Percentiles rank a stretch among this genome's conserved stretches.
phyloP scores from a whole-genome alignment of 2,888 invertebrate species.

The Tipula confusa region DNA sequence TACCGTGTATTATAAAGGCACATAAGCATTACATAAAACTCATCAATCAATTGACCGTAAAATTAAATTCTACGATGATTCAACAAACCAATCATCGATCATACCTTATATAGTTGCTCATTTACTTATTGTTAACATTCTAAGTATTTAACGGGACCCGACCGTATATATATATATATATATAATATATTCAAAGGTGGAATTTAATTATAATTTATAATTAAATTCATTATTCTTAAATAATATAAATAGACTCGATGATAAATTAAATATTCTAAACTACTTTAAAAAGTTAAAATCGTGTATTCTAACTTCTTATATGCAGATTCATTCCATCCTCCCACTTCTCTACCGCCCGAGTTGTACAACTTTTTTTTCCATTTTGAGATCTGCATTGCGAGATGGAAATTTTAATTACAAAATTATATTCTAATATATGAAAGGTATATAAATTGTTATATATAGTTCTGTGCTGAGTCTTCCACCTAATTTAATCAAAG shows the following conservation, averaged over 20 bases:
- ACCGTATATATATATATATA: no score
- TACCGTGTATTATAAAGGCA: neutral
- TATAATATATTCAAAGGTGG: neutral
- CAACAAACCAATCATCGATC: neutral
- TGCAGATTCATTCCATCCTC: neutral
- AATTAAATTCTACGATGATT: neutral
- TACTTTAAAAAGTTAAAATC: neutral
- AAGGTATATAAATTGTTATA: neutral
- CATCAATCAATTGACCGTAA: neutral
- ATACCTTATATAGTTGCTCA: neutral
- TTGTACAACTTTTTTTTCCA: neutral
- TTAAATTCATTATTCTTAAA: neutral
- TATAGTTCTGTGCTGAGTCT: neutral
- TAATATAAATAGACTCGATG: neutral
- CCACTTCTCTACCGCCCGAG: neutral
- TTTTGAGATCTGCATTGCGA: neutral
- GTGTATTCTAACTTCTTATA: neutral
- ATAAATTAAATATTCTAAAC: neutral
- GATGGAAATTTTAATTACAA: constrained; percentile 20
- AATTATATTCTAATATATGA: neutral
- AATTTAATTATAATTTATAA: constrained; percentile 25
- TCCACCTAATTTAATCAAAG: neutral
- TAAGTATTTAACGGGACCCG: neutral
- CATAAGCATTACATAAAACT: neutral
- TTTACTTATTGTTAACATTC: neutral